phyloP scores from a whole-genome alignment of 2,888 invertebrate genomes.

The Oscheius sp. region DNA sequence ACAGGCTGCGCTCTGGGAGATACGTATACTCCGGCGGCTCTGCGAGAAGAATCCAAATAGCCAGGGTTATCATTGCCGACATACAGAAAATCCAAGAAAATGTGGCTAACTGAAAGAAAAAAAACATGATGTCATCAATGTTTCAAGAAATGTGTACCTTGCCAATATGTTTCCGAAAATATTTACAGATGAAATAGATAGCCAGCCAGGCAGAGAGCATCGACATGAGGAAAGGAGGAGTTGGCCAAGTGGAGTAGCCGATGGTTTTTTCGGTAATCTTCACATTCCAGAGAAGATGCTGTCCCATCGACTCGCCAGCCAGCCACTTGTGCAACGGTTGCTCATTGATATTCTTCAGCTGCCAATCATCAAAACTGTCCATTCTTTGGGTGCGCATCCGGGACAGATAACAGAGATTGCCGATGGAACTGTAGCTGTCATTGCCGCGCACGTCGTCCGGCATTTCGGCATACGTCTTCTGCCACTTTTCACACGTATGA shows the following conservation, averaged over 20 bases:
- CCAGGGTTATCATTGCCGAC: not conserved
- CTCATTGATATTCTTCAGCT: not conserved
- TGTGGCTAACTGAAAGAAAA: slow-evolving; percentile 3
- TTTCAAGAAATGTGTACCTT: not conserved
- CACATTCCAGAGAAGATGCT: slow-evolving; percentile 17
- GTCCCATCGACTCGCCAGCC: not conserved
- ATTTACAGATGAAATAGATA: not conserved
- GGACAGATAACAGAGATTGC: not conserved
- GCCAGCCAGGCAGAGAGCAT: not conserved
- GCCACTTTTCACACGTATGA: not conserved
- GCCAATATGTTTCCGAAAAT: not conserved
- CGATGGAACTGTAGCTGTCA: not conserved
- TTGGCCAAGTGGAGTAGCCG: not conserved
- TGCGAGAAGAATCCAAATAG: not conserved
- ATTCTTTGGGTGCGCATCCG: not conserved
- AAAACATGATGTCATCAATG: too few species aligned
- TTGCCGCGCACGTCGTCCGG: not conserved
- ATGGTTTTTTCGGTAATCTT: not conserved
- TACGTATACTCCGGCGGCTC: too few species aligned
- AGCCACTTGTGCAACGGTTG: slow-evolving; percentile 11
- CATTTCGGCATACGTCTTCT: not conserved
- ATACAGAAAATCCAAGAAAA: not conserved
- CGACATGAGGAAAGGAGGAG: not conserved
- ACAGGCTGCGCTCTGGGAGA: too few species aligned
- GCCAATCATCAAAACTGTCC: not conserved